phyloP scores from a whole-genome alignment of 2,113 vertebrate genomes.

The Esox niger region DNA sequence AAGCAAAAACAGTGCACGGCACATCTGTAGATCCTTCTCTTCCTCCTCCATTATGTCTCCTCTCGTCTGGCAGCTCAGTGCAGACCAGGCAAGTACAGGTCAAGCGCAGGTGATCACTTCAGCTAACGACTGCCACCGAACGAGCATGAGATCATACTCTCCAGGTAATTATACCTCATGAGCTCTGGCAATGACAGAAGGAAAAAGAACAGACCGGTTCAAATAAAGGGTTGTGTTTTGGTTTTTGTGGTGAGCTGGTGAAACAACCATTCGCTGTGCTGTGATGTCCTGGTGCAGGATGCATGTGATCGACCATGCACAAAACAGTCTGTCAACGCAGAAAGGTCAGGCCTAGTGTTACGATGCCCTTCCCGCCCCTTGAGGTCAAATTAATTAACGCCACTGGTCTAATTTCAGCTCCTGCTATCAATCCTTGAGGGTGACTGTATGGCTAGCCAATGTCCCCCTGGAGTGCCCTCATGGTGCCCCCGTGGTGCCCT shows the following conservation, averaged over 20 bases:
- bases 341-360: too few relatives aligned
- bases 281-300: too few relatives aligned
- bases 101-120: constrained; percentile 61
- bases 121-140: constrained; percentile 51
- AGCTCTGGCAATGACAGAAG: constrained; percentile 48
- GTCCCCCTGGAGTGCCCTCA: constrained; percentile 48
- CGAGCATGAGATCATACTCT: constrained; percentile 50
- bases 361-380: too few relatives aligned
- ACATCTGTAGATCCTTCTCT: not conserved
- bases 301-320: too few relatives aligned
- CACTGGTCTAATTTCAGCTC: too few relatives aligned
- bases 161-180: constrained; percentile 31
- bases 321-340: too few relatives aligned
- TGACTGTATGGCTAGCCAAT: constrained; percentile 24
- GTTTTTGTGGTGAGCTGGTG: not conserved
- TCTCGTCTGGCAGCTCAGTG: constrained; percentile 20
- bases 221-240: constrained; percentile 3
- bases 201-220: constrained; percentile 46
- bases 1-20: too few relatives aligned
- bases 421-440: constrained; percentile 20
- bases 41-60: constrained; percentile 3
- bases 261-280: too few relatives aligned
- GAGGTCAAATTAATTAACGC: too few relatives aligned
- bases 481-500: too few relatives aligned
- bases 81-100: constrained; percentile 43